These are phyloP conservation scores for Acanthopagrus latus DNA, from an alignment of 2,797 vertebrate species.

Conservation along the genomic window DNA sequence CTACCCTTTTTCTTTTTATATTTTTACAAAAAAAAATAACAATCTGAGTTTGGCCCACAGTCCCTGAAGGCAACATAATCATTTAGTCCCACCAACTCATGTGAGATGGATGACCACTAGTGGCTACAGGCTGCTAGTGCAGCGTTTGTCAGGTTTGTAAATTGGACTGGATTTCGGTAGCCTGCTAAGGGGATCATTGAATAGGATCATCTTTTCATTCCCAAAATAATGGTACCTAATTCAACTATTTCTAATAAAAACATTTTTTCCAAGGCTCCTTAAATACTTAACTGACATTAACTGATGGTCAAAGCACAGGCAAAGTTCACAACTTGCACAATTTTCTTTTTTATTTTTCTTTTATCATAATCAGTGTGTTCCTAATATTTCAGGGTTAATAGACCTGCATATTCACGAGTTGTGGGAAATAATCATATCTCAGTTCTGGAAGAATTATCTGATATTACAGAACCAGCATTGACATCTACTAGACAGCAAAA, in stretches of 20 bases:
- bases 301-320: neutral
- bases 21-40: too few relatives aligned
- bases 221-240: too few relatives aligned
- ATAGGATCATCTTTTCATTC: neutral
- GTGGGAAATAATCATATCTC: neutral
- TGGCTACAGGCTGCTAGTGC: constrained; percentile 58
- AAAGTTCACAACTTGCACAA: neutral
- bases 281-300: neutral
- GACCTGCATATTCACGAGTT: neutral
- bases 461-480: neutral
- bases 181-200: neutral
- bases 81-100: neutral
- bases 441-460: neutral
- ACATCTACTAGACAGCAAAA: too few relatives aligned
- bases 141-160: rapidly evolving
- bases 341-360: neutral
- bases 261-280: neutral
- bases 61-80: constrained; percentile 36
- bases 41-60: neutral
- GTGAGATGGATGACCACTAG: constrained; percentile 67
- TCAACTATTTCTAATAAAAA: neutral
- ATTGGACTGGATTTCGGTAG: neutral
- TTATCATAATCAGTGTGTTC: neutral
- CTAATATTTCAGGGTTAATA: neutral
- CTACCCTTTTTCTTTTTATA: neutral